These are phyloP conservation scores for Oligia fasciuncula DNA, from an alignment of 2,888 invertebrate genomes.

Conservation along the genomic window DNA sequence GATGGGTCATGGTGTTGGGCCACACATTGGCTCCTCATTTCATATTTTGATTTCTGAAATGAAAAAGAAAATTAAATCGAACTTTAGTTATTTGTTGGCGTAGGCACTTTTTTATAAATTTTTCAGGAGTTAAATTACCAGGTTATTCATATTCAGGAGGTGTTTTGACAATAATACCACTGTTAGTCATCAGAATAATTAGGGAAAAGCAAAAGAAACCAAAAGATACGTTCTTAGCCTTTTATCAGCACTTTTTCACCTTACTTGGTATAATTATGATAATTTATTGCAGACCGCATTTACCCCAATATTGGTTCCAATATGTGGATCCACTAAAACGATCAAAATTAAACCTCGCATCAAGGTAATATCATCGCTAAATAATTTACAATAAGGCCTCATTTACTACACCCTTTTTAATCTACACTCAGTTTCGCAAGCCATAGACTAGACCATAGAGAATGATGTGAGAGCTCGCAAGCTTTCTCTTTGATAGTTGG, in stretches of 20 bases:
- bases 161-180: not conserved
- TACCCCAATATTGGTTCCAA: conserved; percentile 51
- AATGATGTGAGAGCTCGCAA: conserved; percentile 87
- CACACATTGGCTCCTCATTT: not conserved
- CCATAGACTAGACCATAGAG: conserved; percentile 84
- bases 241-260: no score
- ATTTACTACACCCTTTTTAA: conserved; percentile 62
- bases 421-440: conserved; percentile 77
- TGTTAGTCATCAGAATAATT: not conserved
- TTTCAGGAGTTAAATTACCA: not conserved
- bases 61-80: not conserved
- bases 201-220: not conserved
- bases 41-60: not conserved
- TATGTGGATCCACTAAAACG: conserved; percentile 61
- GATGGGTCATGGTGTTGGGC: not conserved
- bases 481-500: conserved; percentile 89
- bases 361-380: conserved; percentile 65
- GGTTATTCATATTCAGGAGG: no score
- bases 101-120: not conserved
- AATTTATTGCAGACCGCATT: not conserved
- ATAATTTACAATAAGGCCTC: conserved; percentile 57
- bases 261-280: not conserved
- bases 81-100: not conserved
- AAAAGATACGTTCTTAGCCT: not conserved
- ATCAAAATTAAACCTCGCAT: conserved; percentile 65